Evolutionary conservation across 64 coral and sea anemone species (phyloP), one percentile per base, ranked within the genome.

Genomic region (Pocillopora damicornis): DNA sequence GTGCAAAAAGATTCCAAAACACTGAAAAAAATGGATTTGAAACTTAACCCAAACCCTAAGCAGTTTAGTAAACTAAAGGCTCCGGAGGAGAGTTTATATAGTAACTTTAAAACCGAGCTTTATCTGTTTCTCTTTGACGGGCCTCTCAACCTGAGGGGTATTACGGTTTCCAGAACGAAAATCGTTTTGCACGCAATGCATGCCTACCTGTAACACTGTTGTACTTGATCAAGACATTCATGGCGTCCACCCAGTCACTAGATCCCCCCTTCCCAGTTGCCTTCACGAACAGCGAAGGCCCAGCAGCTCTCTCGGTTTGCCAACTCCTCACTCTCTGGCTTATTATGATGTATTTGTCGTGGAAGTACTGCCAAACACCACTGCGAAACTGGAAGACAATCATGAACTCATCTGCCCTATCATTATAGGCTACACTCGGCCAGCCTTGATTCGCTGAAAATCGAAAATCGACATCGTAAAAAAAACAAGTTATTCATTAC

Each of bases 391-490:
- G 94, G 66, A 97, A 97, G 73, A 87, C 81, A 35, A 82, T 92
- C 35, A 83, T 78, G 61, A 76, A 97, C 82, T 97, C 82, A 78
- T 97, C 86, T 9, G 1, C 63, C 15, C 14, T 75, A 20, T 57
- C 75, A 45, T 97, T 97, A 74, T 91, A 97, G 16, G 88, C 63
- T 14, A 82, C 92, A 63, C 69, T 76, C 16, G 94, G 94, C 94
- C 94, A 97, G 7, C 94, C 94, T 97, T 97, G 94, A 1, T 97
- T 89, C 10, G 91, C 94, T 97, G 34, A 13, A 9, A 77, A 78
- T 23, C 1, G 14, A 14, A 58, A 79, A 30, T 51, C 42, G 7
- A 51, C 7, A 51, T 51, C 42, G 42, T 51, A 7, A 51, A 51
- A 51, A 51, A 51, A 51, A 51, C 42, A 51, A 4, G 42, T 51